Evolutionary conservation across 2,888 invertebrate species (phyloP).

Genomic region (Rhagophthalmus giganteus): DNA sequence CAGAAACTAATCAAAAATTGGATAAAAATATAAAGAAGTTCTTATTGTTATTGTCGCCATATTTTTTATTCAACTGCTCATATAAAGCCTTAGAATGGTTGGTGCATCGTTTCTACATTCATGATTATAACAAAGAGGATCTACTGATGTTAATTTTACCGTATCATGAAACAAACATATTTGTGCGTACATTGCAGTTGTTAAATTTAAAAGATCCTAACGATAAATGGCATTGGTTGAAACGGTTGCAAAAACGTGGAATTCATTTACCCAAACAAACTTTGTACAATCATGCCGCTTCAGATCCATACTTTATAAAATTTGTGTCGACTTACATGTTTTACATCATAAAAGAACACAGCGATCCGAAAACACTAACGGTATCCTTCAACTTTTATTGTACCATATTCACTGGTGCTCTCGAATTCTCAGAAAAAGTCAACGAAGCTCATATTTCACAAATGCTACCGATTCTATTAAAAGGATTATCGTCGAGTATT

Average conservation of each 20-base stretch:
- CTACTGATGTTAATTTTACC: conserved; percentile 83
- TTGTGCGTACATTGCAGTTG: conserved; percentile 79
- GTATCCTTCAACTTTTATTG: conserved; percentile 82
- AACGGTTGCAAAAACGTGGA: conserved; percentile 73
- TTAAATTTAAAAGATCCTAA: conserved; percentile 63
- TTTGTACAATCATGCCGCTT: conserved; percentile 72
- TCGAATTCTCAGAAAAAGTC: conserved; percentile 60
- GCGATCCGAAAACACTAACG: conserved; percentile 64
- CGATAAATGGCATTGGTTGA: conserved; percentile 79
- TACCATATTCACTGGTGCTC: conserved; percentile 70
- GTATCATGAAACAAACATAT: conserved; percentile 90
- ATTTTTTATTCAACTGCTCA: conserved; percentile 79
- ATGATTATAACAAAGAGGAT: conserved; percentile 83
- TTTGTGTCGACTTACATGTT: conserved; percentile 64
- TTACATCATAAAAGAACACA: conserved; percentile 63
- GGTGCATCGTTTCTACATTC: conserved; percentile 83
- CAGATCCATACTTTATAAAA: conserved; percentile 64
- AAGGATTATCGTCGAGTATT: conserved; percentile 69
- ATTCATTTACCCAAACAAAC: conserved; percentile 71
- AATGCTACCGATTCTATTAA: conserved; percentile 71
- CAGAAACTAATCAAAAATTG: conserved; percentile 74
- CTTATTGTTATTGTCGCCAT: conserved; percentile 81
- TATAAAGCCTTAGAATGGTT: conserved; percentile 97
- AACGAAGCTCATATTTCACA: conserved; percentile 67
- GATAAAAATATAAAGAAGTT: conserved; percentile 78